Evolutionary conservation across 1,140 invertebrate genomes (phyloP).

Genomic region (Drosophila funebris): DNA sequence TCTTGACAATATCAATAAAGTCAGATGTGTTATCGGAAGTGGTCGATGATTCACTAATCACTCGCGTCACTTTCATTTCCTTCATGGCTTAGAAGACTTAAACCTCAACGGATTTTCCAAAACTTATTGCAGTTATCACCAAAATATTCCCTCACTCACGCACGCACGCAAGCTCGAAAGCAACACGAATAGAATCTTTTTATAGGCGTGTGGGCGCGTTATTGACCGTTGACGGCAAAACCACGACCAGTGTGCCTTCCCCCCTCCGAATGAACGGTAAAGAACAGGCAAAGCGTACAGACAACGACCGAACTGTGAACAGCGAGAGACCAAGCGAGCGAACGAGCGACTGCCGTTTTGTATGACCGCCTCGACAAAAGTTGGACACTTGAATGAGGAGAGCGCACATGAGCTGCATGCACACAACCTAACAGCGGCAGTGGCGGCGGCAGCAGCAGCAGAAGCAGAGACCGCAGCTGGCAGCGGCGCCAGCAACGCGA

Average conservation of each 20-base stretch:
- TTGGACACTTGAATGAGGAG: conserved; percentile 83
- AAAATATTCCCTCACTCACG: not conserved
- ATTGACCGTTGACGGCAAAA: conserved; percentile 42
- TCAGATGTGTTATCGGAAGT: conserved; percentile 82
- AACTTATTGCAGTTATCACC: conserved; percentile 8
- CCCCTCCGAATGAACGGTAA: conserved; percentile 30
- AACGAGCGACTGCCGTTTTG: conserved; percentile 62
- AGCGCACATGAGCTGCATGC: conserved; percentile 73
- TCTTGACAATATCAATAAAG: conserved; percentile 82
- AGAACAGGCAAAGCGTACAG: conserved; percentile 22
- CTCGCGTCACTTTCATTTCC: conserved; percentile 75
- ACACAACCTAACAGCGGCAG: conserved; percentile 68
- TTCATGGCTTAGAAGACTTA: conserved; percentile 47
- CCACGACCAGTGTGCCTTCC: conserved; percentile 11
- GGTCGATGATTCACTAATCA: conserved; percentile 78
- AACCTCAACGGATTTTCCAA: conserved; percentile 29
- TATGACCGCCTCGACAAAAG: conserved; percentile 83
- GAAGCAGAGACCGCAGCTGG: conserved; percentile 51
- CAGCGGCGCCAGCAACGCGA: conserved; percentile 53
- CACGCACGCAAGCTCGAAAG: conserved; percentile 10
- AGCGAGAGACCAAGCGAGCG: conserved; percentile 32
- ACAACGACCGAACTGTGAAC: conserved; percentile 21
- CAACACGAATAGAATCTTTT: conserved; percentile 45
- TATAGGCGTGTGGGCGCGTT: conserved; percentile 54
- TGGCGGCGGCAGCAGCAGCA: conserved; percentile 50